These are phyloP conservation scores for Chrysotoxum bicinctum DNA, from an alignment of 2,888 invertebrate genomes.

Conservation along the genomic window DNA sequence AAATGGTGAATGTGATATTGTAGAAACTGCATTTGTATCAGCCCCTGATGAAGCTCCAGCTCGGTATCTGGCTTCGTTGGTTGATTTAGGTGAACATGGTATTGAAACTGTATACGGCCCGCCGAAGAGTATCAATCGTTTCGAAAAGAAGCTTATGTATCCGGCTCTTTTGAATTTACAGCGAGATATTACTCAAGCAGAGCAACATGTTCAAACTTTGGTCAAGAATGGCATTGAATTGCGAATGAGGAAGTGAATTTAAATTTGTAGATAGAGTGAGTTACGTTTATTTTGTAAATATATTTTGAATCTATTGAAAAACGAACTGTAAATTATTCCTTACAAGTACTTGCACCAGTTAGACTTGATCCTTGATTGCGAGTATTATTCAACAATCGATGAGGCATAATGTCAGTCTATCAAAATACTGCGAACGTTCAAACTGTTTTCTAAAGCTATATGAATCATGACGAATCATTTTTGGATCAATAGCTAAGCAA, in stretches of 20 bases:
- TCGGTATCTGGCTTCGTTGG: constrained; percentile 65
- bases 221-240: constrained; percentile 31
- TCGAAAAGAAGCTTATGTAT: constrained; percentile 66
- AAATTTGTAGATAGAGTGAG: background rate
- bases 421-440: no score
- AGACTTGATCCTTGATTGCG: no score
- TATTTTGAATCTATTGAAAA: background rate
- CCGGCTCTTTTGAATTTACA: constrained; percentile 66
- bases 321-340: no score
- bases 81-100: constrained; percentile 69
- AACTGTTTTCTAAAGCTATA: no score
- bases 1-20: constrained; percentile 65
- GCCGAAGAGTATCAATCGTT: constrained; percentile 62
- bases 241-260: constrained; percentile 20
- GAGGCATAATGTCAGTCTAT: no score
- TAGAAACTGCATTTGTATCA: constrained; percentile 70
- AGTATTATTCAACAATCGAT: no score
- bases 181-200: constrained; percentile 65
- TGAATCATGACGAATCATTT: no score
- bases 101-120: constrained; percentile 70
- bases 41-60: constrained; percentile 67
- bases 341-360: no score
- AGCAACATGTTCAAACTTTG: constrained; percentile 58
- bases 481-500: no score
- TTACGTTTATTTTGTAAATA: background rate